phyloP scores from a whole-genome alignment of 2,113 vertebrate species.

The Carassius gibelio region DNA sequence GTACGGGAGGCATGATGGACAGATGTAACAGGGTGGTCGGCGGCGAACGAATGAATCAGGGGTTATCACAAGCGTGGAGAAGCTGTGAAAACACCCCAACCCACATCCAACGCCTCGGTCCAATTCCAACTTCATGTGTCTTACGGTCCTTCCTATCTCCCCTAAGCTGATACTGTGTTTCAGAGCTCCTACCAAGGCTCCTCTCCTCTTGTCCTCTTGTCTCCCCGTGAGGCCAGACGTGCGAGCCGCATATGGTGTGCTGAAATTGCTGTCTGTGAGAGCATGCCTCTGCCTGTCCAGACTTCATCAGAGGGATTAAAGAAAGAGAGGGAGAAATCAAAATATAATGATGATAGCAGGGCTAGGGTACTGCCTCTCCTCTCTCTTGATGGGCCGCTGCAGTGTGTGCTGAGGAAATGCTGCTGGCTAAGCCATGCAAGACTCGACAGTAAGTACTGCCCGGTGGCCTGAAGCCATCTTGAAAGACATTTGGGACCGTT shows the following conservation, averaged over 20 bases:
- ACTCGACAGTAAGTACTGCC: background rate
- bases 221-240: constrained; percentile 86
- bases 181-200: constrained; percentile 33
- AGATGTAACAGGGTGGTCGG: constrained; percentile 19
- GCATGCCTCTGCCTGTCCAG: constrained; percentile 99
- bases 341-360: constrained; percentile 83
- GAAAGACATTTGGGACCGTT: background rate
- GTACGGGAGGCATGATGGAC: constrained; percentile 39
- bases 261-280: constrained; percentile 98
- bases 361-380: constrained; percentile 68
- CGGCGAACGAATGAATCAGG: constrained; percentile 35
- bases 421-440: background rate
- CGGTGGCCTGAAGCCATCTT: background rate
- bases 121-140: constrained; percentile 67
- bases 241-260: constrained; percentile 96
- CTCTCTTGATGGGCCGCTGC: constrained; percentile 64
- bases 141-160: constrained; percentile 63
- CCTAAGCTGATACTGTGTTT: constrained; percentile 56
- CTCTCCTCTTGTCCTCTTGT: constrained; percentile 68
- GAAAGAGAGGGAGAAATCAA: constrained; percentile 82
- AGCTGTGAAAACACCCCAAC: constrained; percentile 24
- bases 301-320: constrained; percentile 99
- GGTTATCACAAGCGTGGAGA: constrained; percentile 44
- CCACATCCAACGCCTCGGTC: constrained; percentile 14
- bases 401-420: constrained; percentile 51